Conservation (phyloP, 2,888 invertebrate genomes). For the Drosophila siamana region DNA sequence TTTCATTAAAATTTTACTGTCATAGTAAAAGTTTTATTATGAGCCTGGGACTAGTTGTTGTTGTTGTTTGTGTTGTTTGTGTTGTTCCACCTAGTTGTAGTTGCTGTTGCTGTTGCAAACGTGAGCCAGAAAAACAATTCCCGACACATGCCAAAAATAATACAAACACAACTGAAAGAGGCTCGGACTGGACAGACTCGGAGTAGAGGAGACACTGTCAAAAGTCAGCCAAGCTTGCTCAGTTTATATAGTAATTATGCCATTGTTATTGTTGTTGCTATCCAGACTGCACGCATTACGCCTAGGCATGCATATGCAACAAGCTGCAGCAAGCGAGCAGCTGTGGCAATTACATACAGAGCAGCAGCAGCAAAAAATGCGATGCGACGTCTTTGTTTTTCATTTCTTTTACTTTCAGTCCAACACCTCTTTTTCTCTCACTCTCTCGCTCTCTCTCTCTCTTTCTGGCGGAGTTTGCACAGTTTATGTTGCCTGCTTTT, state of each 20-base stretch:
- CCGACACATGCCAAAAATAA: constrained; percentile 57
- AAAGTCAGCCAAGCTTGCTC: constrained; percentile 51
- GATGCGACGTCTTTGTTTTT: constrained; percentile 43
- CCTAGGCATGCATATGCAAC: constrained; percentile 67
- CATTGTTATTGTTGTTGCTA: constrained; percentile 34
- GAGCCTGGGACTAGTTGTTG: constrained; percentile 47
- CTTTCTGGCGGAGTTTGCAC: constrained; percentile 30
- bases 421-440: constrained; percentile 44
- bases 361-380: constrained; percentile 41
- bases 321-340: constrained; percentile 49
- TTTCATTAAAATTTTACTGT: constrained; percentile 78
- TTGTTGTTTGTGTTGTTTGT: background rate
- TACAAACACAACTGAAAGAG: constrained; percentile 34
- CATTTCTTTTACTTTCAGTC: constrained; percentile 44
- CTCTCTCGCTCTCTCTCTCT: constrained; percentile 10
- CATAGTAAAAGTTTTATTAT: constrained; percentile 76
- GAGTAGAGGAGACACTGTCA: constrained; percentile 37
- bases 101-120: constrained; percentile 46
- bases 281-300: constrained; percentile 63
- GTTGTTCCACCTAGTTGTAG: too few relatives aligned
- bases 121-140: constrained; percentile 64
- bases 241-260: constrained; percentile 66
- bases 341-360: constrained; percentile 27
- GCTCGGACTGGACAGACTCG: constrained; percentile 10
- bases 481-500: constrained; percentile 62